Conservation (phyloP, 2,113 vertebrate genomes). For the Cebidichthys violaceus region DNA sequence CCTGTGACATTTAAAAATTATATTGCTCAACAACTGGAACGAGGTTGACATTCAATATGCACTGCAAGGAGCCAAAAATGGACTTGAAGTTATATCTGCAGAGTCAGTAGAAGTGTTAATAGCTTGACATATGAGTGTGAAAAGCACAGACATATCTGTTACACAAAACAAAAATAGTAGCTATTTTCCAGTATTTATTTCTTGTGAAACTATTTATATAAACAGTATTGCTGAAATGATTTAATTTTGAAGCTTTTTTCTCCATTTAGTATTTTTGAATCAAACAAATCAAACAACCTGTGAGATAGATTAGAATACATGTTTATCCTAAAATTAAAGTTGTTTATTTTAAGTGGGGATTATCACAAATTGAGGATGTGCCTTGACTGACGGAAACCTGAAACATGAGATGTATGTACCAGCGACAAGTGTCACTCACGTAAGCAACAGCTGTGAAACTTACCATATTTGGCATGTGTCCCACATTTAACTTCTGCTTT, state of each 20-base stretch:
- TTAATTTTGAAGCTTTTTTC: not conserved
- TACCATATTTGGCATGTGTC: constrained; percentile 44
- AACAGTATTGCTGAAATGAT: not conserved
- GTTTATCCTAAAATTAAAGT: not conserved
- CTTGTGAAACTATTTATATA: not conserved
- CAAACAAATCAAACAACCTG: not conserved
- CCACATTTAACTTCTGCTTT: constrained; percentile 63
- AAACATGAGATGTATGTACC: constrained; percentile 31
- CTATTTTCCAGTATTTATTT: not conserved
- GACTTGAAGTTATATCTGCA: constrained; percentile 43
- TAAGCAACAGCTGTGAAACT: constrained; percentile 49
- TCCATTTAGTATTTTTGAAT: not conserved
- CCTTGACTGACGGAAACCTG: constrained; percentile 40
- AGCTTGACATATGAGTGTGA: constrained; percentile 61
- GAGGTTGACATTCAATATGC: constrained; percentile 41
- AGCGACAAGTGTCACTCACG: constrained; percentile 31
- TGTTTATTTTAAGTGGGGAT: not conserved
- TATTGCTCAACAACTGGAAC: constrained; percentile 27
- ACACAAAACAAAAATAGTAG: constrained; percentile 15
- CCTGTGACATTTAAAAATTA: constrained; percentile 16
- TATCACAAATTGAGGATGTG: constrained; percentile 11
- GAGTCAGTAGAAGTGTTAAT: constrained; percentile 58
- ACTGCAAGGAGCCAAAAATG: constrained; percentile 53
- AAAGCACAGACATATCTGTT: constrained; percentile 60
- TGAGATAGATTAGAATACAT: not conserved